A percentile compares a stretch with the other conserved stretches of the same genome.
Evolutionary conservation across 2,113 vertebrate genomes (phyloP).

Genomic region (Petroica traversi): DNA sequence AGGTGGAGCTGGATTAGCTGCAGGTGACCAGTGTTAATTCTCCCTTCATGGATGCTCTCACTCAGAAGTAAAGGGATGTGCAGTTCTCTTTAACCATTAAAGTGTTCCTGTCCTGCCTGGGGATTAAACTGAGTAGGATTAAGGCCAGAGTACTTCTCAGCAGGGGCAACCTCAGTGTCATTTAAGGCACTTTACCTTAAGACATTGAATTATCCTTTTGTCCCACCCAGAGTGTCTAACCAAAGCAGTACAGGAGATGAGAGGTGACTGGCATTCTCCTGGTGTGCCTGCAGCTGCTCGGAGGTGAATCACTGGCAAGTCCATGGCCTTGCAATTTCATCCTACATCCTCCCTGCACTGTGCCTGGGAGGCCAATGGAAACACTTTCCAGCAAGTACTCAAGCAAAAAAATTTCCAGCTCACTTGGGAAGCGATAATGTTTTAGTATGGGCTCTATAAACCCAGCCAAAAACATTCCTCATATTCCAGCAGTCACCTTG

Average conservation of each 20-base stretch:
- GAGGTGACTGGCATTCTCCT: background rate
- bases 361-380: background rate
- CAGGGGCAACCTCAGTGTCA: background rate
- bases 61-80: background rate
- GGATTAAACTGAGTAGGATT: conserved; percentile 25
- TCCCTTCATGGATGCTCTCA: background rate
- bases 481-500: background rate
- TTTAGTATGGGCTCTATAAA: background rate
- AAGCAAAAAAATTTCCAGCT: background rate
- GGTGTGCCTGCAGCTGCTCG: background rate
- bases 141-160: background rate
- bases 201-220: background rate
- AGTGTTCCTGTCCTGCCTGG: background rate
- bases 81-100: conserved; percentile 26
- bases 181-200: conserved; percentile 32
- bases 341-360: background rate
- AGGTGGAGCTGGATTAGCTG: background rate
- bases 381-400: background rate
- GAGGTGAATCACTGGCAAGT: background rate
- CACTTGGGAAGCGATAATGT: background rate
- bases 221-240: background rate
- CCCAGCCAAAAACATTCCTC: background rate
- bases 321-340: background rate
- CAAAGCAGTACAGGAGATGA: background rate
- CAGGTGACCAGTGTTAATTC: background rate